Evolutionary conservation across 2,888 invertebrate genomes (phyloP).

Genomic region (Periphyllus acericola): DNA sequence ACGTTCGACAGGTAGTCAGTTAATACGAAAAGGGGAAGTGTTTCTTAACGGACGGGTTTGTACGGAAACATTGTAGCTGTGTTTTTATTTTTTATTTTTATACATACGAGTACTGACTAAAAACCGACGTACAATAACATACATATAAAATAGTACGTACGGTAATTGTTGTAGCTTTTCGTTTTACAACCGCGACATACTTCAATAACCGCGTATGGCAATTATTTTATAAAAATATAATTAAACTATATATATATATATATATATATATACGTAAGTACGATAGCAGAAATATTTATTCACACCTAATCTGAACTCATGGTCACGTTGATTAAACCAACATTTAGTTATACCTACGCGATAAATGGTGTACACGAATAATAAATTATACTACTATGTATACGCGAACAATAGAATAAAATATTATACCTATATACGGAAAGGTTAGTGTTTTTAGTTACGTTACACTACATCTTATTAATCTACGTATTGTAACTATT

Average conservation of each 20-base stretch:
- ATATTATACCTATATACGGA: not conserved
- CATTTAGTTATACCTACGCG: not conserved
- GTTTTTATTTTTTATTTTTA: not conserved
- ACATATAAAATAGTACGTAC: too few relatives aligned
- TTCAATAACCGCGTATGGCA: not conserved
- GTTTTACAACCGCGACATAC: not conserved
- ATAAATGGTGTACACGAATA: not conserved
- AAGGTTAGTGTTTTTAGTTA: not conserved
- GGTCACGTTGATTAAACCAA: not conserved
- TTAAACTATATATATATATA: too few relatives aligned
- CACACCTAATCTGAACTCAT: not conserved
- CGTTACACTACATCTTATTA: not conserved
- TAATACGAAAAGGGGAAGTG: too few relatives aligned
- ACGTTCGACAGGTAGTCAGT: too few relatives aligned
- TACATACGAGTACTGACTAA: not conserved
- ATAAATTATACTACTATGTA: not conserved
- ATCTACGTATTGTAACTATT: too few relatives aligned
- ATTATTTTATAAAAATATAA: too few relatives aligned
- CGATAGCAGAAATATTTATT: not conserved
- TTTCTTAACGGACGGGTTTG: not conserved
- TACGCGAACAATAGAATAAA: not conserved
- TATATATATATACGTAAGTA: too few relatives aligned
- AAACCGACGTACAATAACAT: not conserved
- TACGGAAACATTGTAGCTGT: too few relatives aligned
- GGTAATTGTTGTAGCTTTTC: not conserved